Percentiles rank a stretch among this genome's conserved stretches.
Evolutionary conservation across 1,140 invertebrate genomes (phyloP).

Genomic region (Drosophila navojoa): DNA sequence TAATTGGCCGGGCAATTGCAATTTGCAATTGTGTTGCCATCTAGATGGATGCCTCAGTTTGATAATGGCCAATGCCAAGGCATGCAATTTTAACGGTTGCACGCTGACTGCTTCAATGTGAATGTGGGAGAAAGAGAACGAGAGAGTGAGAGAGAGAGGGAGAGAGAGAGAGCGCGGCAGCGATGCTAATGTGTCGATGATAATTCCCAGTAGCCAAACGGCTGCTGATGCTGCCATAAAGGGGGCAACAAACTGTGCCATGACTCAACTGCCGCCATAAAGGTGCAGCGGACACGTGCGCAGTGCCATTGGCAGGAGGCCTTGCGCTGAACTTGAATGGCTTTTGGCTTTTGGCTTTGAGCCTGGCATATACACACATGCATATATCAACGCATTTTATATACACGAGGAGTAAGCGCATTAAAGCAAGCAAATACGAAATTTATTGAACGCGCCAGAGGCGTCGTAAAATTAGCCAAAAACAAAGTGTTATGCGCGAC

Average conservation of each 20-base stretch:
- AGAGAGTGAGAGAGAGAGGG: background rate
- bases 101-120: conserved; percentile 24
- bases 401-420: conserved; percentile 3
- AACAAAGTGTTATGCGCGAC: conserved; percentile 79
- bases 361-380: conserved; percentile 13
- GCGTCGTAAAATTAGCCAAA: conserved; percentile 74
- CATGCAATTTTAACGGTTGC: conserved; percentile 79
- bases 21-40: conserved; percentile 74
- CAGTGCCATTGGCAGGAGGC: background rate
- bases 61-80: conserved; percentile 72
- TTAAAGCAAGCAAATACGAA: conserved; percentile 48
- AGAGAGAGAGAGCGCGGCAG: background rate
- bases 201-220: conserved; percentile 33
- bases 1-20: conserved; percentile 68
- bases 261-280: conserved; percentile 26
- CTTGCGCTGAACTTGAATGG: conserved; percentile 27
- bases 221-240: conserved; percentile 7
- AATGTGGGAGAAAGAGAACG: conserved; percentile 9
- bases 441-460: conserved; percentile 36
- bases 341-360: conserved; percentile 13
- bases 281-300: conserved; percentile 18
- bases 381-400: conserved; percentile 2
- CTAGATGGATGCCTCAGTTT: conserved; percentile 76
- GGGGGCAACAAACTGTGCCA: conserved; percentile 9
- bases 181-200: conserved; percentile 43